Percentiles rank a stretch among this genome's conserved stretches.
Conservation (phyloP, 1,140 invertebrate species). For the Bombus affinis region DNA sequence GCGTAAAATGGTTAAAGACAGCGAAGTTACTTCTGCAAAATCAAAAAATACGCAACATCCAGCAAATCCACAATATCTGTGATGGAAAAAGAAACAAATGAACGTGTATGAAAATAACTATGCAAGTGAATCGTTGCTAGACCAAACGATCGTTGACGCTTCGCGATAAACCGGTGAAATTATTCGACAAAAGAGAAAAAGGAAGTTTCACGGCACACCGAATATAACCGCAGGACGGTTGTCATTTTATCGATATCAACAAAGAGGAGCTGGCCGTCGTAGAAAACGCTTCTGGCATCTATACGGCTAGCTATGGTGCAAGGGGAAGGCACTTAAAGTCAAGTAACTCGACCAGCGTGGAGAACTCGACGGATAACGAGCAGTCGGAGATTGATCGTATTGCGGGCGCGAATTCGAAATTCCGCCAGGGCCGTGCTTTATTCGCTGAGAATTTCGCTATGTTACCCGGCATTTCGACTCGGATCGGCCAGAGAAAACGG, state of each 20-base stretch:
- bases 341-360: constrained; percentile 52
- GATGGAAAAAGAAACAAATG: not conserved
- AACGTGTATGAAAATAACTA: not conserved
- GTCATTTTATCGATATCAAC: constrained; percentile 50
- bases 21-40: too few relatives aligned
- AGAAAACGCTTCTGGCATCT: constrained; percentile 48
- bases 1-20: too few relatives aligned
- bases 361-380: constrained; percentile 65
- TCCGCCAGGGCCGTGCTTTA: constrained; percentile 49
- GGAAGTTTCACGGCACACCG: not conserved
- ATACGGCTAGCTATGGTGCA: constrained; percentile 3
- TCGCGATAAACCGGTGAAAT: not conserved
- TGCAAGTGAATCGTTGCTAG: too few relatives aligned
- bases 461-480: constrained; percentile 39
- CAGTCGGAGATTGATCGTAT: constrained; percentile 63
- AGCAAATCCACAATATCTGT: too few relatives aligned
- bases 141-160: not conserved
- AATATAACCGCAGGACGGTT: constrained; percentile 16
- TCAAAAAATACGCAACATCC: too few relatives aligned
- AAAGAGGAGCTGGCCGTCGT: constrained; percentile 17
- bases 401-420: constrained; percentile 58
- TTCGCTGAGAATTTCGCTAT: constrained; percentile 44
- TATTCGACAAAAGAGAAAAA: not conserved
- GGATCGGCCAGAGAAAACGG: constrained; percentile 26
- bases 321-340: constrained; percentile 52